Evolutionary conservation across 1,140 invertebrate genomes (phyloP), one percentile per base, ranked within the genome.

Genomic region (Listronotus oregonensis): DNA sequence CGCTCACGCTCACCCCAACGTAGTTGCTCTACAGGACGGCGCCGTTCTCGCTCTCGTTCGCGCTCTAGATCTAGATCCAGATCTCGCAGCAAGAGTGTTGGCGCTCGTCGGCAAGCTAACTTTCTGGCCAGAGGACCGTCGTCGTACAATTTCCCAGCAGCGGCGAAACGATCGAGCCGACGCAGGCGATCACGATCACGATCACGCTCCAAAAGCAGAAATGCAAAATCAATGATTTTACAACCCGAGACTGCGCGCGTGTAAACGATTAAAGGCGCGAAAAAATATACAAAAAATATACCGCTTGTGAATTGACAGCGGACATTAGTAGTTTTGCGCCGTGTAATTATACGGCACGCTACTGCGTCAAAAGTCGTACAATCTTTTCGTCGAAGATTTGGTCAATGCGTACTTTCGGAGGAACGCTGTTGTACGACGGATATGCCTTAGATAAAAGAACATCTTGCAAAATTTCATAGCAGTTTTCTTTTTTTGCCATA

Each of bases 61-160:
- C 37, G 37, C 37, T 39, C 37, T 39, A 39, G 37, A 39, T 39
- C 37, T 39, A 39, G 37, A 39, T 39, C 37, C 37, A 39, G 37
- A 39, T 39, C 37, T 39, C 37, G 37, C 37, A 39, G 37, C 37
- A 39, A 39, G 37, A 39, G 37, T 39, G 37, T 39, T 39, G 37
- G 37, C 37, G 37, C 37, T 39, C 37, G 37, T 39, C 37, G 37
- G 37, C 37, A 39, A 39, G 37, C 37, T 39, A 8, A 39, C 37
- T 39, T 39, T 12, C 37, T 39, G 37, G 37, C 37, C 6, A 39
- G 37, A 39, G 37, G 37, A 39, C 37, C 37, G 37, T 39, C 37
- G 37, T 39, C 37, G 6, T 39, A 39, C 37, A 39, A 39, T 39
- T 39, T 39, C 37, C 37, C 37, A 39, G 37, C 37, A 39, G 37